Evolutionary conservation across 2,888 invertebrate genomes (phyloP), one percentile per base, ranked within the genome.

Genomic region (Sipha maydis): DNA sequence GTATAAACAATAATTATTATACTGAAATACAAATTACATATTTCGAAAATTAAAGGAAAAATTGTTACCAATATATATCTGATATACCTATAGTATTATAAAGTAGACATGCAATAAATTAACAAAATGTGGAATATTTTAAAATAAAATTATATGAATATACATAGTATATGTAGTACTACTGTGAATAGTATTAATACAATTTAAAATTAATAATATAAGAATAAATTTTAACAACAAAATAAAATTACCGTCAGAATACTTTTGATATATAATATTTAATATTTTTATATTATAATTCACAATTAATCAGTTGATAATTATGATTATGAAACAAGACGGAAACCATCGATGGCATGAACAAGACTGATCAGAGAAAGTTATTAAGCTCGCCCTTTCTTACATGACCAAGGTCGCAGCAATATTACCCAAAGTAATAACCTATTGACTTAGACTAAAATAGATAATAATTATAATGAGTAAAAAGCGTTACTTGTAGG

Each of bases 361-460:
- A 82, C 80, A 82, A 31, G 75, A 88, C 88, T 88, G 82, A 76
- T 31, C 31, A 75, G 88, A 82, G 88, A 88, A 88, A 88, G 88
- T 88, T 88, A 88, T 76, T 88, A 88, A 88, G 88, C 67, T 80
- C 88, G 88, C 75, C 88, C 88, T 88, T 88, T 88, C 88, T 80
- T 88, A 88, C 88, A 82, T 82, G 82, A 82, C 41, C 88, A 88
- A 88, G 88, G 88, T 88, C 88, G 48, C 56, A 88, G 38, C 41
- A 73, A 80, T 75, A 73, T 75, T 75, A 88, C 82, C 82, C 67
- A 28, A 82, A 67, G 67, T 78, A 86, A 79, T 88, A 88, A 88
- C 88, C 88, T 88, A 80, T 88, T 88, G 88, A 88, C 88, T 88
- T 82, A 76, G 75, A 88, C 88, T 48, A 78, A 67, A 54, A n/a